A percentile compares a stretch with the other conserved stretches of the same genome.
Conservation (phyloP, 2,888 invertebrate genomes). For the Amphipoea oculea region DNA sequence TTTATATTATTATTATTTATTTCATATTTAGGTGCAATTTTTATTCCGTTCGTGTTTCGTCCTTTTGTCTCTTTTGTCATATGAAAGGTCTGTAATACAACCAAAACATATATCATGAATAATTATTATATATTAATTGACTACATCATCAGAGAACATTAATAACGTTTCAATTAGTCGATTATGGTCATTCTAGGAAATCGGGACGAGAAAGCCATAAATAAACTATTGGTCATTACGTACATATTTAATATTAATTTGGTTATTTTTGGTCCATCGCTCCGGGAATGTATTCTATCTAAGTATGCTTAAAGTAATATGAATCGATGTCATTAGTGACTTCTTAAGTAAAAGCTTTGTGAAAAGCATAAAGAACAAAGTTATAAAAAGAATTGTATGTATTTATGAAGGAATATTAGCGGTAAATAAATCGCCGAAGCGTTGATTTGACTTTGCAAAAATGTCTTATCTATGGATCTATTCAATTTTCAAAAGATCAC, state of each 20-base stretch:
- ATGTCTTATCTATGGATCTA: background rate
- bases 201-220: slow-evolving; percentile 9
- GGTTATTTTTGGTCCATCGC: slow-evolving; percentile 14
- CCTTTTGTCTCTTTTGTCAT: background rate
- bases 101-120: slow-evolving; percentile 10
- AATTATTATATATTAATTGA: slow-evolving; percentile 3
- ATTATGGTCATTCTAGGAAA: slow-evolving; percentile 2
- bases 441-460: background rate
- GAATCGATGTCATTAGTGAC: slow-evolving; percentile 27
- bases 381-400: background rate
- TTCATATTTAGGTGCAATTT: too few relatives aligned
- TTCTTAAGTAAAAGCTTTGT: slow-evolving; percentile 4
- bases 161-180: slow-evolving; percentile 26
- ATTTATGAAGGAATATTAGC: background rate
- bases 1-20: too few relatives aligned
- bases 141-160: slow-evolving; percentile 3
- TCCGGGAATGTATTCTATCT: slow-evolving; percentile 29
- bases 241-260: slow-evolving; percentile 29
- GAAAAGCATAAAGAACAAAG: background rate
- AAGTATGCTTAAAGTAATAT: slow-evolving; percentile 14
- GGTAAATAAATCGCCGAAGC: background rate
- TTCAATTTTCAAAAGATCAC: background rate
- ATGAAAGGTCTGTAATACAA: background rate
- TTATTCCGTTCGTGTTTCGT: too few relatives aligned
- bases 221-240: slow-evolving; percentile 5